Percentiles rank a stretch among this genome's conserved stretches.
phyloP scores from a whole-genome alignment of 1,140 invertebrate genomes.

The Diorhabda elongata region DNA sequence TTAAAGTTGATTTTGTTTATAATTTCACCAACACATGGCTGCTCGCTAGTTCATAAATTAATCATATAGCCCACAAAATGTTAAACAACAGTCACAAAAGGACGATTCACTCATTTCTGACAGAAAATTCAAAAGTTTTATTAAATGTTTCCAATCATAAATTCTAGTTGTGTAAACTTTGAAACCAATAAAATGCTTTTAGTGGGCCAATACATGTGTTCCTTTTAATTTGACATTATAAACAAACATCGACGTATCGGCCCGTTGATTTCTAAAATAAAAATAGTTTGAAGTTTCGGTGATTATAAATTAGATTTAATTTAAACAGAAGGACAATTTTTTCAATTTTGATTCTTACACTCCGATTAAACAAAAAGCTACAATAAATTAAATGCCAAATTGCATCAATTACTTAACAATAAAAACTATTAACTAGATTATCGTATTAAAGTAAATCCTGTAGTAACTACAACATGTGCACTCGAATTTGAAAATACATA shows the following conservation, averaged over 20 bases:
- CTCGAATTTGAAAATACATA: too few species aligned
- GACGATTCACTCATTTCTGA: slow-evolving; percentile 14
- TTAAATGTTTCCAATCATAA: slow-evolving; percentile 16
- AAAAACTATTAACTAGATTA: too few species aligned
- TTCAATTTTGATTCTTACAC: too few species aligned
- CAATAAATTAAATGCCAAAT: too few species aligned
- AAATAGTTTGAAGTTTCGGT: too few species aligned
- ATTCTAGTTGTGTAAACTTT: slow-evolving; percentile 9
- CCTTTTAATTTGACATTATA: slow-evolving; percentile 6
- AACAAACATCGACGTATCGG: not conserved
- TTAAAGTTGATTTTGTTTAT: slow-evolving; percentile 22
- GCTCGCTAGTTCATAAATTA: slow-evolving; percentile 24
- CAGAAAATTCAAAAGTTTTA: slow-evolving; percentile 7
- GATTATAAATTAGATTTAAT: too few species aligned
- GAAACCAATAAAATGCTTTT: slow-evolving; percentile 5
- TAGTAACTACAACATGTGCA: too few species aligned
- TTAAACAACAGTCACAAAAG: slow-evolving; percentile 15
- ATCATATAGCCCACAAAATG: slow-evolving; percentile 14
- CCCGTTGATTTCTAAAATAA: not conserved
- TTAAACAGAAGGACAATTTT: too few species aligned
- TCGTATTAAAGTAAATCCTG: too few species aligned
- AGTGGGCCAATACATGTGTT: slow-evolving; percentile 11
- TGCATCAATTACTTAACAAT: too few species aligned
- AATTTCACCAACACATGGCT: slow-evolving; percentile 26
- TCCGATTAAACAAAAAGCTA: too few species aligned